Base-by-base conservation (phyloP, 2,113 vertebrate genomes). In the Oxyruncus cristatus region DNA sequence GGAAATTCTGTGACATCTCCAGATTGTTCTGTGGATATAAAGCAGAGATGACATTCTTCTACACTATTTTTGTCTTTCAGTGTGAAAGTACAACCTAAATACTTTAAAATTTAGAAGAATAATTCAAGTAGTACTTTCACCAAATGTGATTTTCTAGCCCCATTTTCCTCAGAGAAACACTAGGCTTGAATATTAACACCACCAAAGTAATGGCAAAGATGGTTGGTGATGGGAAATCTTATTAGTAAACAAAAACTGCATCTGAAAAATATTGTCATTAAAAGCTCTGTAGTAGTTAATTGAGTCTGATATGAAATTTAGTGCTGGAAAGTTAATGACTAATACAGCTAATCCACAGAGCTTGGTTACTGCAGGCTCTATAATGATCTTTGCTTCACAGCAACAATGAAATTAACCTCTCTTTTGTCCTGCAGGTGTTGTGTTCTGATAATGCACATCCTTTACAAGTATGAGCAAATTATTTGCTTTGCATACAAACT, bases 391-490 rank as follows among this genome's bases (percentile, higher is more conserved):
- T 98, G 77, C 98, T 98, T 98, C 65, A 19, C 61, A 97, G 97
- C 95, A 98, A 97, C 97, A 98, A 97, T 96, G 97, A 98, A 98
- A 98, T 98, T 98, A 98, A 98, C 98, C 97, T 98, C 96, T 97
- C 98, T 97, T 98, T 98, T 98, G 98, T 98, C 97, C 97, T 98
- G 98, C 98, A 98, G 97, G 98, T 98, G 97, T 98, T 98, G 66
- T 95, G 94, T 97, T 98, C 97, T 97, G 98, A 98, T 98, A 98
- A 98, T 98, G 97, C 97, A 97, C 97, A 98, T 97, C 93, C 97
- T 97, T 97, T 98, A 98, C 97, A 98, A 98, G 97, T 95, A 93
- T 96, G 89, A 95, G 88, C 90, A 98, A 97, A 97, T 96, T 94
- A 97, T 98, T 97, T 97, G 83, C 95, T 98, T 97, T 98, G 98